Base-by-base conservation (phyloP, 2,888 invertebrate species). In the Darwinula stevensoni region DNA sequence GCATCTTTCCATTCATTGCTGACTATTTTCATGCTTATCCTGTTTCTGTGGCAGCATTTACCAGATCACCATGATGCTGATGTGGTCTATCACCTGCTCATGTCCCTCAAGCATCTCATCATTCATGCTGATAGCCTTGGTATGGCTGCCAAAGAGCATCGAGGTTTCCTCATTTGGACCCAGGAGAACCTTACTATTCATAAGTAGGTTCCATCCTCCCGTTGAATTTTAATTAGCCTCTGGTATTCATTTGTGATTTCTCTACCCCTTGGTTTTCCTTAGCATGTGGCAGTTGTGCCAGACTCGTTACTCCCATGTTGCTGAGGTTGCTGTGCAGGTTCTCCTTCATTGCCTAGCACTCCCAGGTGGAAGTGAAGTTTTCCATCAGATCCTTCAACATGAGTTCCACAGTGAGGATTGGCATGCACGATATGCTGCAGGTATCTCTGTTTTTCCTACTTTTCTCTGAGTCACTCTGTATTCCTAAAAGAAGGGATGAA, bases 151-250 rank as follows among this genome's bases (percentile, higher is more conserved):
- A 68, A 73, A 36, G 84, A 88, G 43, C 76, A 91, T 46, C 62
- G 73, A 41, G 76, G 82, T 33, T 76, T 86, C 52, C 71, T 91
- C 36, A 78, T 84, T 42, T 86, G 84, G 78, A 80, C 80, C 40
- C 86, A 97, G 50, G 84, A 88, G 52, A 86, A 86, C 50, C 56
- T 84, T 22, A 58, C 94, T 3, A 80, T 94, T 37, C 78, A 80
- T 47, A 80, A 76, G 82, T 82, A 53, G 51, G 58, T 46, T 12
- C 5, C 11, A n/a, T n/a, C n/a, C n/a, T 4, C 17, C 4, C 13
- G 16, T 30, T 30, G 15, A 13, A 33, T 16, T 11, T 14, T 5
- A 15, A 9, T n/a, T n/a, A n/a, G n/a, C n/a, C n/a, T n/a, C n/a
- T n/a, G n/a, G n/a, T n/a, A n/a, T n/a, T n/a, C n/a, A n/a, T n/a